A percentile compares a stretch with the other conserved stretches of the same genome.
phyloP scores from a whole-genome alignment of 2,113 vertebrate species.

The Nyctibius bracteatus region DNA sequence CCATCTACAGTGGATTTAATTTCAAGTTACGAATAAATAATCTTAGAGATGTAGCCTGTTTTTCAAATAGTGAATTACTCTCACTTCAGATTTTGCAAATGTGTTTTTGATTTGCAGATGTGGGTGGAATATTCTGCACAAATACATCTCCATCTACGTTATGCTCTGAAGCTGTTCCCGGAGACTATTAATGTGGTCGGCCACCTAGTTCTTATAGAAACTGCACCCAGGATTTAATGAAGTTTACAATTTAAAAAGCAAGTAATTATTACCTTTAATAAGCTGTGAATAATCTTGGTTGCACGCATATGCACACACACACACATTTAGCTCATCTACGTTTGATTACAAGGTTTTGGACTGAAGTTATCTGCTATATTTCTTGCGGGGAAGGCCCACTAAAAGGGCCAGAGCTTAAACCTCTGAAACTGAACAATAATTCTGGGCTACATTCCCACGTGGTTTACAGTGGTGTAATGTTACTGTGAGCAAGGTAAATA shows the following conservation, averaged over 20 bases:
- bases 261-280: neutral
- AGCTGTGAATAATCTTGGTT: neutral
- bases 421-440: neutral
- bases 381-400: neutral
- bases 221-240: neutral
- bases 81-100: conserved; percentile 22
- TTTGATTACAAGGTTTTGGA: neutral
- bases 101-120: conserved; percentile 30
- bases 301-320: neutral
- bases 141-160: neutral
- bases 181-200: neutral
- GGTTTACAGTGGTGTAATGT: neutral
- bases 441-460: neutral
- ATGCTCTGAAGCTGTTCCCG: neutral
- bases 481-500: neutral
- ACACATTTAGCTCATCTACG: neutral
- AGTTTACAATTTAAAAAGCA: neutral
- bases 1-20: neutral
- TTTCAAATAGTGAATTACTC: conserved; percentile 18
- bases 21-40: neutral
- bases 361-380: neutral
- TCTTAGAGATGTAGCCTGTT: neutral
- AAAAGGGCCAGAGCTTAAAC: neutral
- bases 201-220: neutral
- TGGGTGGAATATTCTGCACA: neutral